These are phyloP conservation scores for Chauna torquata DNA, from an alignment of 2,113 vertebrate species.

Conservation along the genomic window DNA sequence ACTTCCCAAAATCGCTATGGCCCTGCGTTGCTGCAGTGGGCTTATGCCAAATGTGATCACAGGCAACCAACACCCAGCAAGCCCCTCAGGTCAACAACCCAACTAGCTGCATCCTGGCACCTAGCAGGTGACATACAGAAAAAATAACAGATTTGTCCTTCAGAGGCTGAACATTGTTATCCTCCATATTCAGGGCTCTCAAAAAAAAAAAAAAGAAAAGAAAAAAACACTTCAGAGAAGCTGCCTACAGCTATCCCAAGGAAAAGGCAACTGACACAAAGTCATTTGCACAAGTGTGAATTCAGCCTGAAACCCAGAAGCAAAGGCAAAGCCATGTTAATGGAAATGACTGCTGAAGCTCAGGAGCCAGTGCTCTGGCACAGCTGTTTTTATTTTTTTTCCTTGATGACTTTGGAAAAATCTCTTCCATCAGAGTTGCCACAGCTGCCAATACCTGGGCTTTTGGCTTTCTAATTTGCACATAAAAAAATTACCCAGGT, in stretches of 20 bases:
- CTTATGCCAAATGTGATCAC: not conserved
- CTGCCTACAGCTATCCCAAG: not conserved
- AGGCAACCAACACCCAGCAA: not conserved
- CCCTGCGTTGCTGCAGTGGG: not conserved
- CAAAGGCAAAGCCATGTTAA: not conserved
- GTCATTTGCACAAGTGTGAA: not conserved
- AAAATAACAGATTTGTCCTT: not conserved
- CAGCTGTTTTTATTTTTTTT: not conserved
- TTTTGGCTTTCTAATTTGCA: not conserved
- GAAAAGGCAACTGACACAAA: fast-evolving
- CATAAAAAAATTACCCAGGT: not conserved
- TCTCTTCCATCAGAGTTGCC: not conserved
- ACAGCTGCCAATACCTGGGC: not conserved
- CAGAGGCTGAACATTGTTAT: not conserved
- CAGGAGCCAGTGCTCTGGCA: not conserved
- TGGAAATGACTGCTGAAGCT: not conserved
- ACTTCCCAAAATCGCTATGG: not conserved
- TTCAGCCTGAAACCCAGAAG: not conserved
- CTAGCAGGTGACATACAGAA: too few species aligned
- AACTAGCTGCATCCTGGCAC: not conserved
- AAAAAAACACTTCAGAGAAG: not conserved
- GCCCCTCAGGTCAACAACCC: too few species aligned
- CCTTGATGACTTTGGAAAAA: not conserved
- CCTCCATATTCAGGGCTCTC: not conserved
- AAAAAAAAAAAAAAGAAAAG: not conserved